Base-by-base conservation (phyloP, 2,888 invertebrate genomes). In the Atherix ibis region DNA sequence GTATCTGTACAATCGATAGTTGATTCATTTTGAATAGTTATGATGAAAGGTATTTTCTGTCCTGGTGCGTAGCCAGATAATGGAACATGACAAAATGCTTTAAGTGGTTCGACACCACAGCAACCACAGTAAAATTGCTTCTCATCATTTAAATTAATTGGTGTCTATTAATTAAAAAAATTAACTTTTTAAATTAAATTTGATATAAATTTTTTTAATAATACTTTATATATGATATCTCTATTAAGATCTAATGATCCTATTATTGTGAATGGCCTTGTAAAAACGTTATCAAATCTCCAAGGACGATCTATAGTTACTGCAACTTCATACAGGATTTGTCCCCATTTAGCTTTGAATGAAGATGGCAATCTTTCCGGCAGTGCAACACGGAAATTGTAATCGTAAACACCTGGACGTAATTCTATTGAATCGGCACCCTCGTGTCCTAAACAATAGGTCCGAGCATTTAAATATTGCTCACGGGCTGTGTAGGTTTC, bases 281-380 rank as follows among this genome's bases (percentile, higher is more conserved):
- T 81, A n/a, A 74, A 73, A 40, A 76, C 78, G 46, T 82, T 78
- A 56, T 88, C 84, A 56, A 80, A 80, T 46, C 82, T 82, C 76
- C 83, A 83, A 3, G 87, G 83, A 8, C 83, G 68, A 54, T 88
- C 87, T 16, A 89, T 63, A 2, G 71, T 74, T 9, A 79, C 74
- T 51, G 77, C 78, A 6, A 83, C 70, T 10, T 73, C 76, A 50
- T 88, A 89, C 19, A 80, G 68, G 14, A 89, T 69, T 51, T 74
- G 71, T 0, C 88, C 83, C 59, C 65, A 65, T 46, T 73, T 64
- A 4, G 79, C 78, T 50, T 76, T 78, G 52, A 82, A 84, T 0
- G 82, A 81, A 1, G 82, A 80, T 9, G 85, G 85, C 32, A 83
- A 62, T 41, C 76, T 57, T 2, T 54, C 52, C 4, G 59, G 58